Evolutionary conservation across 2,113 vertebrate genomes (phyloP).

Genomic region (Fregetta grallaria): DNA sequence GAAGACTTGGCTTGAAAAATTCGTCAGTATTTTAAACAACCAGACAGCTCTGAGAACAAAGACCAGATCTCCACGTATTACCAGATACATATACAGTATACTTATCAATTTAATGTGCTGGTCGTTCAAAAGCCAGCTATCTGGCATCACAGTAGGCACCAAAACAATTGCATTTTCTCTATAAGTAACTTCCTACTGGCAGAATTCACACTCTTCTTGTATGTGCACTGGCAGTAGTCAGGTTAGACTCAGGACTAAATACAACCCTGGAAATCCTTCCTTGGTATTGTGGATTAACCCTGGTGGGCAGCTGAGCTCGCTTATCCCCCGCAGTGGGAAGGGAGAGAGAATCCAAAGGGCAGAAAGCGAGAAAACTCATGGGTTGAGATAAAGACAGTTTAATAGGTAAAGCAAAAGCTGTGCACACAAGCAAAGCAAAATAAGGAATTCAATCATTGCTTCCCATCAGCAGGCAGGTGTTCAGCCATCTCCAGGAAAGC

Average conservation of each 20-base stretch:
- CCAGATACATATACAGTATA: neutral
- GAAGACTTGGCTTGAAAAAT: neutral
- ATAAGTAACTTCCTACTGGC: neutral
- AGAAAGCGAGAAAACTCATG: neutral
- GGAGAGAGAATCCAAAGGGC: neutral
- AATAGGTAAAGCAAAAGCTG: neutral
- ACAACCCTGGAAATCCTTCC: neutral
- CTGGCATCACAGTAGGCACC: neutral
- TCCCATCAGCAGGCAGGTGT: neutral
- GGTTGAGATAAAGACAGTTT: neutral
- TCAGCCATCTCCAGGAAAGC: neutral
- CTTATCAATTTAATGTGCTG: neutral
- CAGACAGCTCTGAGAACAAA: neutral
- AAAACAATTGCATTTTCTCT: neutral
- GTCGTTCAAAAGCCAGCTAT: neutral
- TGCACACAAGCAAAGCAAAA: neutral
- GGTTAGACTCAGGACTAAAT: neutral
- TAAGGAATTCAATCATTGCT: neutral
- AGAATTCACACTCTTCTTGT: neutral
- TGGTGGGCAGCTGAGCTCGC: neutral
- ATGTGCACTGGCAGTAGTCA: neutral
- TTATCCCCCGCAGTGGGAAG: neutral
- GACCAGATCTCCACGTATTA: neutral
- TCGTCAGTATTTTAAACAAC: neutral
- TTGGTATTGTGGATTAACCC: neutral